Evolutionary conservation across 2,113 vertebrate species (phyloP).

Genomic region (Burhinus bistriatus): DNA sequence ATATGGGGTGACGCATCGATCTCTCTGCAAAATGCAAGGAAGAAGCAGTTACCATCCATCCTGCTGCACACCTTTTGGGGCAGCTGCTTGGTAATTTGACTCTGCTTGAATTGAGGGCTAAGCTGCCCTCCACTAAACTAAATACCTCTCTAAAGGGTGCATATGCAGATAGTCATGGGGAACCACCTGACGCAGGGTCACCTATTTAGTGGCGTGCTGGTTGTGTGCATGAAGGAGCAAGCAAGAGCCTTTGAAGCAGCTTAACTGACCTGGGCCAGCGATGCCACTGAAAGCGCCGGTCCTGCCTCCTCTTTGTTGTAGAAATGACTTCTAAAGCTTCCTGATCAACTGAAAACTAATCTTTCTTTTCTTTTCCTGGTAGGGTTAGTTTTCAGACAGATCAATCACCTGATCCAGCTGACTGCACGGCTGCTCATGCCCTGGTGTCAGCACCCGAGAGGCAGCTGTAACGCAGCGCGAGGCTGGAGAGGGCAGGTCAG

Average conservation of each 20-base stretch:
- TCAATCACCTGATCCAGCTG: neutral
- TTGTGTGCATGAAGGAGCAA: neutral
- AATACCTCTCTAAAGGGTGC: neutral
- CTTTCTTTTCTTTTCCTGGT: neutral
- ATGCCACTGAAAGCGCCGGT: neutral
- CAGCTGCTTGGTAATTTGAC: neutral
- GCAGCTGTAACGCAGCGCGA: neutral
- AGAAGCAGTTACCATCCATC: neutral
- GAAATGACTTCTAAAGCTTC: neutral
- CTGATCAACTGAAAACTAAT: neutral
- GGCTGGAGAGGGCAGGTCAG: neutral
- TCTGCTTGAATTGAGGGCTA: neutral
- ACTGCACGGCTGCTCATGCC: neutral
- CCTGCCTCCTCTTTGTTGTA: neutral
- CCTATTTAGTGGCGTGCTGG: fast-evolving
- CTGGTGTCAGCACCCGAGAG: neutral
- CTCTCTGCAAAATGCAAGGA: neutral
- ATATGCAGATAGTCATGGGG: neutral
- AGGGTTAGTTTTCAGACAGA: conserved; percentile 10
- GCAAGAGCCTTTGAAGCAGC: neutral
- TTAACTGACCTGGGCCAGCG: neutral
- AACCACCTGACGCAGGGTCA: neutral
- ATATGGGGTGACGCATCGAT: fast-evolving
- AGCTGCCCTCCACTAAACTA: neutral
- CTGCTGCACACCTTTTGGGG: neutral